phyloP scores from a whole-genome alignment of 1,140 invertebrate genomes.

The Trichoplusia ni region DNA sequence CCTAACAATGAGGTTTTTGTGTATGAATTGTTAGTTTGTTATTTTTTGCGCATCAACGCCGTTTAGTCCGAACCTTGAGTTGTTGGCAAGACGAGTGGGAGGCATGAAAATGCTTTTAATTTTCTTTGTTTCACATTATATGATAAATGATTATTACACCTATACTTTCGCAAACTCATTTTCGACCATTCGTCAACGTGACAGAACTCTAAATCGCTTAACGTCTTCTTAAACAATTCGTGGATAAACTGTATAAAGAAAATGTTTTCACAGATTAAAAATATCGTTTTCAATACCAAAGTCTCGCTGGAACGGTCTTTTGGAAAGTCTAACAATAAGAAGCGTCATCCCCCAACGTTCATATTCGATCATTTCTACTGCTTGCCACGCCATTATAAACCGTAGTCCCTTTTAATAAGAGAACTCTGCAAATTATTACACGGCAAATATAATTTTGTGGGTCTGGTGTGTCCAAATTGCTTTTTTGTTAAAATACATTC shows the following conservation, averaged over 20 bases:
- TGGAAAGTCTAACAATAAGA: constrained; percentile 24
- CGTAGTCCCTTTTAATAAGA: neutral
- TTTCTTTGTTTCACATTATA: too few relatives aligned
- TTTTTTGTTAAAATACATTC: neutral
- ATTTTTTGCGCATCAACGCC: too few relatives aligned
- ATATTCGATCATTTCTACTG: neutral
- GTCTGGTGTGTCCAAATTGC: constrained; percentile 13
- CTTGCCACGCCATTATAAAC: neutral
- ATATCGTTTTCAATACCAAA: constrained; percentile 24
- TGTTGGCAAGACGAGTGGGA: too few relatives aligned
- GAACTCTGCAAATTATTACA: neutral
- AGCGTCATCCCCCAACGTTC: neutral
- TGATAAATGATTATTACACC: too few relatives aligned
- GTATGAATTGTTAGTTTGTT: too few relatives aligned
- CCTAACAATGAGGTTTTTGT: too few relatives aligned
- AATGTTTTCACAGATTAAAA: constrained; percentile 27
- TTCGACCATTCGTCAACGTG: neutral
- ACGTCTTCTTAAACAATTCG: neutral
- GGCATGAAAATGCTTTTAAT: too few relatives aligned
- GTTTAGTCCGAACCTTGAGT: too few relatives aligned
- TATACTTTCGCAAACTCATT: too few relatives aligned
- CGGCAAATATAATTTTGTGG: neutral
- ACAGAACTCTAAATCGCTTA: neutral
- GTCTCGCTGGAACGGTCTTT: constrained; percentile 20
- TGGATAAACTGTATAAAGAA: neutral